phyloP scores from a whole-genome alignment of 2,113 vertebrate genomes.

The Mirounga angustirostris region DNA sequence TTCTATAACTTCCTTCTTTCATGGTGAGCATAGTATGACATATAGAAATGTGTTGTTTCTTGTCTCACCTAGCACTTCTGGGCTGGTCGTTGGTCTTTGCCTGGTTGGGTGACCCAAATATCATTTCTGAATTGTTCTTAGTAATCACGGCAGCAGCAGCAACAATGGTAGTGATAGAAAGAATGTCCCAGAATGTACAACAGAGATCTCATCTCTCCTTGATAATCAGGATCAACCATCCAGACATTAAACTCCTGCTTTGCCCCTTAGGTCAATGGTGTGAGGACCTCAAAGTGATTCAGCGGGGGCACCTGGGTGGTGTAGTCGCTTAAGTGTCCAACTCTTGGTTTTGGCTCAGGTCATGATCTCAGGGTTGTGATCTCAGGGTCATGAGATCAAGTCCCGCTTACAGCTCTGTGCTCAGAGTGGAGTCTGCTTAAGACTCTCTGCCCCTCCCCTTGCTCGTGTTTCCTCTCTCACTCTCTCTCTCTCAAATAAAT shows the following conservation, averaged over 20 bases:
- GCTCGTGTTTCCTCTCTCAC: neutral
- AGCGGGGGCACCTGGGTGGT: neutral
- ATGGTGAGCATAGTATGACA: neutral
- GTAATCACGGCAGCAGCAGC: neutral
- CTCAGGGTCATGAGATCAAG: neutral
- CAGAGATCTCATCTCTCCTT: neutral
- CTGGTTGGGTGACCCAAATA: neutral
- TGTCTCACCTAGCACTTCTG: neutral
- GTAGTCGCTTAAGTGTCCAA: neutral
- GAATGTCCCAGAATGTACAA: neutral
- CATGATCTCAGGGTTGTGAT: neutral
- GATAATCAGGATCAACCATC: neutral
- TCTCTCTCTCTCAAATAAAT: neutral
- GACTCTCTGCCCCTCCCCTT: neutral
- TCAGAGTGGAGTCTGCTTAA: neutral
- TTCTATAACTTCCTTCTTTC: neutral
- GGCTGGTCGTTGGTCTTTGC: neutral
- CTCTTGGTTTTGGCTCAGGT: neutral
- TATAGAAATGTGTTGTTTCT: neutral
- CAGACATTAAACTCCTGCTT: neutral
- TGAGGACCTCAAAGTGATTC: neutral
- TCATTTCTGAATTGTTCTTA: neutral
- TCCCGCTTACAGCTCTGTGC: neutral
- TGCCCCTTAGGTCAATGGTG: neutral
- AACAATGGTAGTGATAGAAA: neutral